A percentile compares a stretch with the other conserved stretches of the same genome.
phyloP scores from a whole-genome alignment of 2,797 vertebrate genomes.

The Tarsius wallacei region DNA sequence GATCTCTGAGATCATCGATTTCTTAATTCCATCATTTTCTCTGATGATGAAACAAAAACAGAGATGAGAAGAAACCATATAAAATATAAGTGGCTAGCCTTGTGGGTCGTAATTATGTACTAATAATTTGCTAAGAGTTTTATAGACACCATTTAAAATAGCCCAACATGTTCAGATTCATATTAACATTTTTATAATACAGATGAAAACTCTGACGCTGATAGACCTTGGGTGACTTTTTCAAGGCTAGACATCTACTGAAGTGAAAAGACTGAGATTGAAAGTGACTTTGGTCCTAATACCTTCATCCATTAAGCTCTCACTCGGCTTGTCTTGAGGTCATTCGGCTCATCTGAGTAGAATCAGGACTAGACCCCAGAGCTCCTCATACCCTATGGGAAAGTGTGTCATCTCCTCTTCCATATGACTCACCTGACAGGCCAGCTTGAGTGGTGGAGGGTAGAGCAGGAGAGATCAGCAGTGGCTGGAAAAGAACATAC shows the following conservation, averaged over 20 bases:
- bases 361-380: not conserved
- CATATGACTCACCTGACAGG: accelerated
- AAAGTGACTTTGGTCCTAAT: not conserved
- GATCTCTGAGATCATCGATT: not conserved
- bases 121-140: not conserved
- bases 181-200: not conserved
- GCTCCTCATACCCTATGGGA: accelerated
- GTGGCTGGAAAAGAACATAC: too few species aligned
- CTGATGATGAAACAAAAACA: not conserved
- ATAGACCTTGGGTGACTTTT: not conserved
- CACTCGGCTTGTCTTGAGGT: not conserved
- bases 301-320: too few species aligned
- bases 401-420: not conserved
- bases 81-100: not conserved
- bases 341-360: accelerated
- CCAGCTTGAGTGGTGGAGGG: too few species aligned
- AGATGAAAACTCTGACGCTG: not conserved
- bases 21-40: not conserved
- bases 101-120: not conserved
- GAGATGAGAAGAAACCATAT: not conserved
- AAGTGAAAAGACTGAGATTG: not conserved
- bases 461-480: accelerated
- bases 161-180: not conserved
- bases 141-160: not conserved
- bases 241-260: not conserved